A percentile compares a stretch with the other conserved stretches of the same genome.
Evolutionary conservation across 2,888 invertebrate species (phyloP).

Genomic region (Microctonus brassicae): DNA sequence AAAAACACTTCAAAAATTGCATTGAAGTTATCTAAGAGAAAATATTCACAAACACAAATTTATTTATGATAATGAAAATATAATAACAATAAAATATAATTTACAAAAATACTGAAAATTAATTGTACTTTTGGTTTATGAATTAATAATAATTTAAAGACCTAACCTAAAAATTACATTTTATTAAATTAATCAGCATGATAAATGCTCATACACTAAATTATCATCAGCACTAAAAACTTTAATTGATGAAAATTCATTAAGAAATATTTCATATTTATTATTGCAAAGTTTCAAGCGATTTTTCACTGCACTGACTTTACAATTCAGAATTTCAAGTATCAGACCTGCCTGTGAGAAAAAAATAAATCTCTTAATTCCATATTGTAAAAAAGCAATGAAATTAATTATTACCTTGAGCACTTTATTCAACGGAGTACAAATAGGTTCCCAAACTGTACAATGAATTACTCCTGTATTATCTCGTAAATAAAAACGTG

Average conservation of each 20-base stretch:
- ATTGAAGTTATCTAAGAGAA: no score
- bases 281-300: background rate
- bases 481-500: background rate
- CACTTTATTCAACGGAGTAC: background rate
- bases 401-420: background rate
- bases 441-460: background rate
- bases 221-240: background rate
- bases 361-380: background rate
- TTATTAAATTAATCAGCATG: background rate
- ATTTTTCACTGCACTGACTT: background rate
- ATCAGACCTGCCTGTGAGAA: background rate
- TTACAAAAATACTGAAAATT: background rate
- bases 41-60: no score
- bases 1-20: no score
- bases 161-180: background rate
- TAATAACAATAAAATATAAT: background rate
- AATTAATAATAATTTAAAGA: background rate
- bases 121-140: background rate
- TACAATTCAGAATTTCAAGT: background rate
- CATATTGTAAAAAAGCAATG: background rate
- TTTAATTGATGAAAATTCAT: background rate
- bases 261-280: background rate
- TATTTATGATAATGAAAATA: no score
- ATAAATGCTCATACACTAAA: background rate
- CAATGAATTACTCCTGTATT: background rate